These are phyloP conservation scores for Antheraea yamamai DNA, from an alignment of 2,888 invertebrate species.

Conservation along the genomic window DNA sequence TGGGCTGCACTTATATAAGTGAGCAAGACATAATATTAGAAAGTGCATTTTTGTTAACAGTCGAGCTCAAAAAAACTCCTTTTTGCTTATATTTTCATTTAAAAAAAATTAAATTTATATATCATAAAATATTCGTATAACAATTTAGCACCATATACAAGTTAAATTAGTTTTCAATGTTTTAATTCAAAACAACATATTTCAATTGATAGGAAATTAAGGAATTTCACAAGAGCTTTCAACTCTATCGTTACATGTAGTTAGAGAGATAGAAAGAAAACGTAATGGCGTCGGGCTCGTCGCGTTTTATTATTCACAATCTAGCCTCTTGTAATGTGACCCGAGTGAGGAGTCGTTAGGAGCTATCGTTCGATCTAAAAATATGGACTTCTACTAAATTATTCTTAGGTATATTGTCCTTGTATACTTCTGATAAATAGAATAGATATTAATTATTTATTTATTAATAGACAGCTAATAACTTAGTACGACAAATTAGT, in stretches of 20 bases:
- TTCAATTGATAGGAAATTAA: neutral
- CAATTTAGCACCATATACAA: too few relatives aligned
- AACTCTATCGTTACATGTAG: conserved; percentile 30
- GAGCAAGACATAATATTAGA: too few relatives aligned
- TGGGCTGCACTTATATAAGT: too few relatives aligned
- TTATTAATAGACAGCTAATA: neutral
- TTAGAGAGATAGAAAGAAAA: conserved; percentile 27
- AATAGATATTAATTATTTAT: neutral
- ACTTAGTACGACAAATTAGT: neutral
- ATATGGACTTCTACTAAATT: conserved; percentile 9
- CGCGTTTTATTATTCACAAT: conserved; percentile 51
- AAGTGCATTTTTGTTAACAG: too few relatives aligned
- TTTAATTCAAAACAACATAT: neutral
- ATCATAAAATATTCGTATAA: too few relatives aligned
- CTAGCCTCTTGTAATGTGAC: conserved; percentile 17
- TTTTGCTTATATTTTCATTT: too few relatives aligned
- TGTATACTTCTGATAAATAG: neutral
- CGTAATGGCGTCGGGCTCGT: conserved; percentile 32
- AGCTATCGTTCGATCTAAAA: conserved; percentile 7
- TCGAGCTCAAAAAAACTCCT: too few relatives aligned
- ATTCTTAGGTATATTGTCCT: neutral
- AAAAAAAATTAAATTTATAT: too few relatives aligned
- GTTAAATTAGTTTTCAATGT: too few relatives aligned
- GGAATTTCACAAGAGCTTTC: neutral
- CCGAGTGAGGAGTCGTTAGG: conserved; percentile 7